These are phyloP conservation scores for Pseudomugil tenellus DNA, from an alignment of 2,797 vertebrate species.

Conservation along the genomic window DNA sequence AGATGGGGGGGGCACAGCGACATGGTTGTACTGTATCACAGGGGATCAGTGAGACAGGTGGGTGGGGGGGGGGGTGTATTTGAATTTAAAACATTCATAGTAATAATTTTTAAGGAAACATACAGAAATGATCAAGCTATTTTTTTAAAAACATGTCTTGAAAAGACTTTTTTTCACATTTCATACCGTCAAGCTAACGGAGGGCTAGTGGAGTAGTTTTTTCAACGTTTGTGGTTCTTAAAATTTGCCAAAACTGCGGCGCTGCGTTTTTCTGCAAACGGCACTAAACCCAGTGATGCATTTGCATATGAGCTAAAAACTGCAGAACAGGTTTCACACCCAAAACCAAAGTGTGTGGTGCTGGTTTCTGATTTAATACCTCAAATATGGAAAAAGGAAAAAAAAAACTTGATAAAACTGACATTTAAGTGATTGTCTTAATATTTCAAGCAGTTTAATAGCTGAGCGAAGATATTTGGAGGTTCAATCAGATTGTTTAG, in stretches of 20 bases:
- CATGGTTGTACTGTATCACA: slow-evolving; percentile 39
- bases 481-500: slow-evolving; percentile 15
- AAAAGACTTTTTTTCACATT: slow-evolving; percentile 49
- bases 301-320: slow-evolving; percentile 50
- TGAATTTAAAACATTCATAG: slow-evolving; percentile 51
- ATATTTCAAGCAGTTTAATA: slow-evolving; percentile 48
- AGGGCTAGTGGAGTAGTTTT: slow-evolving; percentile 58
- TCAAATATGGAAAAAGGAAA: too few species aligned
- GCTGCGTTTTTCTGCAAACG: slow-evolving; percentile 50
- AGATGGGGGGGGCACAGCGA: slow-evolving; percentile 45
- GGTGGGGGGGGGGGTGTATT: slow-evolving; percentile 6
- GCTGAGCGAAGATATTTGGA: slow-evolving; percentile 43
- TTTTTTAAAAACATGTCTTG: slow-evolving; percentile 61
- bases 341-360: slow-evolving; percentile 23
- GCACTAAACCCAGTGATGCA: slow-evolving; percentile 48
- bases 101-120: slow-evolving; percentile 35
- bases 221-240: slow-evolving; percentile 42
- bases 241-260: slow-evolving; percentile 46
- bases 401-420: slow-evolving; percentile 25
- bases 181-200: slow-evolving; percentile 51
- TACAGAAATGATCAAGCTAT: slow-evolving; percentile 58
- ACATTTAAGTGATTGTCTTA: slow-evolving; percentile 33
- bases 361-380: slow-evolving; percentile 40
- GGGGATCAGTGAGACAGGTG: slow-evolving; percentile 34
- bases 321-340: slow-evolving; percentile 34